Evolutionary conservation across 1,140 invertebrate species (phyloP).

Genomic region (Onthophagus taurus): DNA sequence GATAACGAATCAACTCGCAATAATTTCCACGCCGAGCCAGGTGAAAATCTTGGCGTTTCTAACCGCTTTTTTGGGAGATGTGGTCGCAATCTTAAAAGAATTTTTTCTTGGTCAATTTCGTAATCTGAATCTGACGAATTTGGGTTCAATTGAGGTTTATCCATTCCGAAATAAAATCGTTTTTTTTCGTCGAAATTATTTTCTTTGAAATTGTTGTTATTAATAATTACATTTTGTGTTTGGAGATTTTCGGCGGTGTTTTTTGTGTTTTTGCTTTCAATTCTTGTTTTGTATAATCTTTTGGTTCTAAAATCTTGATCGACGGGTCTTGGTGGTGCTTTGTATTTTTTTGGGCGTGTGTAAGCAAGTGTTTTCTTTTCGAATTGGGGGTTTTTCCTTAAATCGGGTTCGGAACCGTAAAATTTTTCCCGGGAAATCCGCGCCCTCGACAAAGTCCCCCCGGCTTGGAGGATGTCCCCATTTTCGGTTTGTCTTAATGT

Average conservation of each 20-base stretch:
- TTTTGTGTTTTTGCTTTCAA: constrained; percentile 5
- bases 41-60: constrained; percentile 68
- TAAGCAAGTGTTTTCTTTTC: constrained; percentile 21
- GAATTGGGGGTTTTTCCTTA: constrained; percentile 39
- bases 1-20: constrained; percentile 39
- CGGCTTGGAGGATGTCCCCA: constrained; percentile 65
- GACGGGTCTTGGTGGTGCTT: not conserved
- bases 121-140: constrained; percentile 44
- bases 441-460: constrained; percentile 56
- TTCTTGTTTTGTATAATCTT: constrained; percentile 54
- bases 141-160: constrained; percentile 36
- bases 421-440: constrained; percentile 1
- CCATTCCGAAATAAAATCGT: constrained; percentile 64
- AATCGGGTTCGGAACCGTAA: constrained; percentile 59
- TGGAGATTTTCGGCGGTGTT: not conserved
- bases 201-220: constrained; percentile 55
- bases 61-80: constrained; percentile 66
- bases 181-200: constrained; percentile 17
- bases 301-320: constrained; percentile 31
- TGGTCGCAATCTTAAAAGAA: constrained; percentile 61
- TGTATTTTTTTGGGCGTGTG: constrained; percentile 44
- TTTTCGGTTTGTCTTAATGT: constrained; percentile 63
- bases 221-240: not conserved
- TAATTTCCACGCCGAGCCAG: constrained; percentile 70
- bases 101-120: constrained; percentile 24